A percentile compares a stretch with the other conserved stretches of the same genome.
Conservation (phyloP, 1,140 invertebrate genomes). For the Dendrolimus punctatus region DNA sequence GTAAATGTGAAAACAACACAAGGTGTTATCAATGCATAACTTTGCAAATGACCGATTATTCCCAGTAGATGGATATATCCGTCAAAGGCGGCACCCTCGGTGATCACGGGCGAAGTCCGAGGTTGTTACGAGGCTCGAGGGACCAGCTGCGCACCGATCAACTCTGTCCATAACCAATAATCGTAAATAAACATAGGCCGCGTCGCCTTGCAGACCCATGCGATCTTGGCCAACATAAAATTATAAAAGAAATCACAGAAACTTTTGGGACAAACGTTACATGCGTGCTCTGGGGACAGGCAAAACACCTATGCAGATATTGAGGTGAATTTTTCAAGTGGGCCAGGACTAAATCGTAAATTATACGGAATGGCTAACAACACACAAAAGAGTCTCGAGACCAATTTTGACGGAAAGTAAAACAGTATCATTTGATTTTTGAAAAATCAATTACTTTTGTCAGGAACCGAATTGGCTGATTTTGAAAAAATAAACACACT, state of each 20-base stretch:
- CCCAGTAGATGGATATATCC: constrained; percentile 63
- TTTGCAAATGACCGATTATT: constrained; percentile 41
- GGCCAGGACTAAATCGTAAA: too few species aligned
- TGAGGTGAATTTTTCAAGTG: too few species aligned
- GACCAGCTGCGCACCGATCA: constrained; percentile 45
- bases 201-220: constrained; percentile 7
- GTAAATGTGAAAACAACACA: constrained; percentile 8
- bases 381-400: too few species aligned
- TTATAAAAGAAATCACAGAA: constrained; percentile 14
- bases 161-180: constrained; percentile 68
- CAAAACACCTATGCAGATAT: too few species aligned
- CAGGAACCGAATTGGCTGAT: too few species aligned
- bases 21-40: constrained; percentile 42
- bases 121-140: constrained; percentile 60
- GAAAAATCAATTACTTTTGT: too few species aligned
- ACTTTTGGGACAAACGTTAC: too few species aligned
- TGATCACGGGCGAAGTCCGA: constrained; percentile 38
- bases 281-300: too few species aligned
- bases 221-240: constrained; percentile 20
- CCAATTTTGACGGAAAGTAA: too few species aligned
- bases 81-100: constrained; percentile 39
- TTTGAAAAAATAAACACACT: too few species aligned
- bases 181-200: constrained; percentile 56
- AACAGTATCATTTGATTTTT: too few species aligned
- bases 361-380: too few species aligned